Evolutionary conservation across 2,113 vertebrate genomes (phyloP).

Genomic region (Canis aureus): DNA sequence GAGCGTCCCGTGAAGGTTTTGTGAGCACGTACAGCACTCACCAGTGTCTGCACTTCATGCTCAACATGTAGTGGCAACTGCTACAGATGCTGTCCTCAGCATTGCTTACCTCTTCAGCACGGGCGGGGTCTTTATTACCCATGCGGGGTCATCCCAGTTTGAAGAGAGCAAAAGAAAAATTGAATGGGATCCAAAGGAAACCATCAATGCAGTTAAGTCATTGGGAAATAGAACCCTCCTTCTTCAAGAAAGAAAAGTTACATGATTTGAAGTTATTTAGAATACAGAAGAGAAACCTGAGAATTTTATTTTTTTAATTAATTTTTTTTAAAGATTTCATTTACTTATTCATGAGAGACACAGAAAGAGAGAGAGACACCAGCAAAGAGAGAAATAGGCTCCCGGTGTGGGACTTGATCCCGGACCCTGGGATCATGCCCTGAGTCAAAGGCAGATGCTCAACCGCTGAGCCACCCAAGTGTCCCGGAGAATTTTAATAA

Average conservation of each 20-base stretch:
- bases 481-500: not conserved
- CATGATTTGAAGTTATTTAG: conserved; percentile 14
- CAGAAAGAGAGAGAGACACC: too few species aligned
- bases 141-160: not conserved
- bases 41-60: not conserved
- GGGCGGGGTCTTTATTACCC: not conserved
- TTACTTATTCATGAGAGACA: too few species aligned
- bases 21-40: not conserved
- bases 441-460: too few species aligned
- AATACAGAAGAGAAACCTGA: not conserved
- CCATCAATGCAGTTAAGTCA: not conserved
- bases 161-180: not conserved
- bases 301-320: too few species aligned
- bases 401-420: too few species aligned
- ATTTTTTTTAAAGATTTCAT: too few species aligned
- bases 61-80: not conserved
- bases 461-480: too few species aligned
- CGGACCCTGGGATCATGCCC: too few species aligned
- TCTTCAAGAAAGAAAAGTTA: not conserved
- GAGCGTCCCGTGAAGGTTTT: not conserved
- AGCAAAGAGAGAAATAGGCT: too few species aligned
- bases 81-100: too few species aligned
- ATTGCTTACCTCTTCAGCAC: not conserved
- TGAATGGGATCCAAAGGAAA: conserved; percentile 12
- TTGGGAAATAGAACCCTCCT: not conserved